A percentile compares a stretch with the other conserved stretches of the same genome.
These are phyloP conservation scores for Thamnophis sirtalis DNA, from an alignment of 2,113 vertebrate species.

Conservation along the genomic window DNA sequence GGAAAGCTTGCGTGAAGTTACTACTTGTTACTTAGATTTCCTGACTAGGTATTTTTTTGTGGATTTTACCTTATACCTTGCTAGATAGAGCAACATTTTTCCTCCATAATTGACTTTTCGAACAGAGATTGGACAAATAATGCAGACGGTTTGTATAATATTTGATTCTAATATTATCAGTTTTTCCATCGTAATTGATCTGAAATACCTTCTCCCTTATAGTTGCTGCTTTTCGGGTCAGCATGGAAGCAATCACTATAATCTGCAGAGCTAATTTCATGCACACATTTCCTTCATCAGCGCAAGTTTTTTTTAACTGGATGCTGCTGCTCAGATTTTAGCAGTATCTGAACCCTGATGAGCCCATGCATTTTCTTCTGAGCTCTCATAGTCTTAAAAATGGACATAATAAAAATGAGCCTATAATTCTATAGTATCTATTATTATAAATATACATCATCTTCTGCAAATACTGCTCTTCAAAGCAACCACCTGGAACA, in stretches of 20 bases:
- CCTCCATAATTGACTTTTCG: background rate
- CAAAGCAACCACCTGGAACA: background rate
- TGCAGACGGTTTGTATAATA: background rate
- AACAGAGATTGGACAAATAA: background rate
- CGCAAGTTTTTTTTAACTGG: background rate
- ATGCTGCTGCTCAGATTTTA: slow-evolving; percentile 22
- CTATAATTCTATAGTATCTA: background rate
- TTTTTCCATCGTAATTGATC: background rate
- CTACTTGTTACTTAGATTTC: background rate
- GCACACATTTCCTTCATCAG: background rate
- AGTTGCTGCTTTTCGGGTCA: slow-evolving; percentile 12
- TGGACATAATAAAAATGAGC: background rate
- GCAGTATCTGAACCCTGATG: background rate
- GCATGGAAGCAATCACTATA: background rate
- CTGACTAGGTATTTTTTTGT: background rate
- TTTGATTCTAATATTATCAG: background rate
- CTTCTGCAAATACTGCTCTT: background rate
- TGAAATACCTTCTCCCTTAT: background rate
- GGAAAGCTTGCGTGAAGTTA: background rate
- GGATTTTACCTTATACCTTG: background rate
- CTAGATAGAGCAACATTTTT: background rate
- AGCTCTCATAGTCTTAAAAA: slow-evolving; percentile 17
- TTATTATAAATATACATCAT: background rate
- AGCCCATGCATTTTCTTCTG: slow-evolving; percentile 1
- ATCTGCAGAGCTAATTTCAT: background rate